Evolutionary conservation across 2,888 invertebrate species (phyloP), one percentile per base, ranked within the genome.

Genomic region (Aricia artaxerxes): DNA sequence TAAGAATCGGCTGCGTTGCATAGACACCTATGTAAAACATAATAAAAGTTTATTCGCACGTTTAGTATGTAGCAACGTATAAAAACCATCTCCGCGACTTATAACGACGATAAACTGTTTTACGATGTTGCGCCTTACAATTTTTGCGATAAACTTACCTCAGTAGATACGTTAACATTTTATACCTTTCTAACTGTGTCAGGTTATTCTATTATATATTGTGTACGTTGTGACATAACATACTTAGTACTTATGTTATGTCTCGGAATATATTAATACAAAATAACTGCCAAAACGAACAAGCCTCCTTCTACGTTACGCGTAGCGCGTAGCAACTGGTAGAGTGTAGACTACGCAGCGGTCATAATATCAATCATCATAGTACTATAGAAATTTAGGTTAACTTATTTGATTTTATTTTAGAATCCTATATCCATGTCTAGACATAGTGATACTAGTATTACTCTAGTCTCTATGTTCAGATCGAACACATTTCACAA

Each of bases 51-150:
- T 83, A 83, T 83, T 81, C 80, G 81, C 83, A 82, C 82, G 82
- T 83, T 83, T 83, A 83, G 83, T 83, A 82, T 80, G 82, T 83
- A 83, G 82, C 82, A 82, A 83, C 82, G 82, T 81, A 83, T 83
- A 83, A 83, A 83, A 83, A 83, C 80, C 81, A 82, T 82, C 82
- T 80, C 82, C 81, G 81, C 81, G 81, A 83, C 81, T 82, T 82
- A 83, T 83, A 80, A 82, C 82, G 82, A 80, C 83, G 83, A 82
- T 83, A 83, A 83, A 82, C 80, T 81, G 81, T 82, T 83, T 82
- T 82, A 82, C 81, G 81, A 78, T 69, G 75, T 80, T 81, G 75
- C 79, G 79, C 79, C 79, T 72, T 81, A 78, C 78, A 79, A 80
- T 80, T 79, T 80, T 79, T 76, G 76, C 77, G 79, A 78, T 80